A percentile compares a stretch with the other conserved stretches of the same genome.
Conservation (phyloP, 1,140 invertebrate genomes). For the Drosophila punjabiensis region DNA sequence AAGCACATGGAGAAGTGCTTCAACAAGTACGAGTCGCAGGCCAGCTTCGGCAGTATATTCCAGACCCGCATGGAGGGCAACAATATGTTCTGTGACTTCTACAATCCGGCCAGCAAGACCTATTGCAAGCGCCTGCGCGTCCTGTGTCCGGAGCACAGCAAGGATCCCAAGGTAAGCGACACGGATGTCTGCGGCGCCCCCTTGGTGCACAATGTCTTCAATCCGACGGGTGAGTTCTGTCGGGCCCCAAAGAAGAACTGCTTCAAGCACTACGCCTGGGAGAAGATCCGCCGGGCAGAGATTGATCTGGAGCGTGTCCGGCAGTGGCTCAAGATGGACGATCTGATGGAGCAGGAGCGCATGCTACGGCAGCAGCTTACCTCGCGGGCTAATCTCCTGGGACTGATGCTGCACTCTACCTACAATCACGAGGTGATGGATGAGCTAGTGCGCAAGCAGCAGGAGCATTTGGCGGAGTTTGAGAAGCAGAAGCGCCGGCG, state of each 20-base stretch:
- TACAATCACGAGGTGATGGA: slow-evolving; percentile 97
- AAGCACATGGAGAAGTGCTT: slow-evolving; percentile 98
- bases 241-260: slow-evolving; percentile 95
- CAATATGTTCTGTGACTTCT: slow-evolving; percentile 99
- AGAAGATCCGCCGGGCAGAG: slow-evolving; percentile 96
- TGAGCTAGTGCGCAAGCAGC: slow-evolving; percentile 82
- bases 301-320: slow-evolving; percentile 91
- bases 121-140: slow-evolving; percentile 98
- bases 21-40: slow-evolving; percentile 98
- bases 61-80: slow-evolving; percentile 96
- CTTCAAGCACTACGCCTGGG: slow-evolving; percentile 97
- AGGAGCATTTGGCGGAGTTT: slow-evolving; percentile 68
- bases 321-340: slow-evolving; percentile 97
- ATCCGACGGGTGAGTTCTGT: slow-evolving; percentile 89
- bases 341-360: slow-evolving; percentile 97
- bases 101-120: slow-evolving; percentile 94
- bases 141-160: slow-evolving; percentile 98
- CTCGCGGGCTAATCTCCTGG: slow-evolving; percentile 95
- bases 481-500: slow-evolving; percentile 68
- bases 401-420: slow-evolving; percentile 97
- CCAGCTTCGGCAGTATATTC: slow-evolving; percentile 97
- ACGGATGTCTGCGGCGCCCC: slow-evolving; percentile 96
- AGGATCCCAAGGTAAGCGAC: slow-evolving; percentile 96
- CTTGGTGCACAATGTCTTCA: slow-evolving; percentile 93
- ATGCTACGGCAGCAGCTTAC: slow-evolving; percentile 95